Percentiles rank a stretch among this genome's conserved stretches.
These are phyloP conservation scores for Linurgus olivaceus DNA, from an alignment of 2,797 vertebrate genomes.

Conservation along the genomic window DNA sequence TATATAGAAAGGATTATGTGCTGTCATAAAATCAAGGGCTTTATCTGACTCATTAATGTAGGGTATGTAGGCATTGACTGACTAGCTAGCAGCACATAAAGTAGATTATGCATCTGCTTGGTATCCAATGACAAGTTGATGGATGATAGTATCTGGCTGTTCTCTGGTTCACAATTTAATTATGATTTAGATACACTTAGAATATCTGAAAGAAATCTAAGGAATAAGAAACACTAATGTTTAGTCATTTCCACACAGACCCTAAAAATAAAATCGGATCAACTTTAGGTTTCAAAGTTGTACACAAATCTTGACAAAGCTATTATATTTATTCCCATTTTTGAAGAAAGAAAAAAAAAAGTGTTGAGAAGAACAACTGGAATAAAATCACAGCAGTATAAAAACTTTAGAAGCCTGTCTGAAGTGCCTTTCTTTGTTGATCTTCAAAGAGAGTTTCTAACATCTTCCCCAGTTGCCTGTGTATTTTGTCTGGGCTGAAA, in stretches of 20 bases:
- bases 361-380: neutral
- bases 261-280: neutral
- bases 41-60: neutral
- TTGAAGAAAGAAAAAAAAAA: neutral
- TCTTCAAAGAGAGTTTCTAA: neutral
- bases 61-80: neutral
- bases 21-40: neutral
- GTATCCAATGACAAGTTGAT: neutral
- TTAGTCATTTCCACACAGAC: neutral
- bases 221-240: neutral
- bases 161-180: constrained; percentile 16
- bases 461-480: neutral
- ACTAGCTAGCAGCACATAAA: neutral
- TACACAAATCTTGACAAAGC: neutral
- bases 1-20: neutral
- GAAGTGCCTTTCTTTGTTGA: neutral
- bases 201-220: neutral
- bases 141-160: neutral
- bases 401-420: neutral
- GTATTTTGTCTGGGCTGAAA: constrained; percentile 11
- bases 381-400: neutral
- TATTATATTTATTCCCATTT: neutral
- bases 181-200: neutral
- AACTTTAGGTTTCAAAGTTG: neutral
- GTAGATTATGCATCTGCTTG: neutral